Conservation (phyloP, 2,113 vertebrate genomes). For the Mirza zaza region DNA sequence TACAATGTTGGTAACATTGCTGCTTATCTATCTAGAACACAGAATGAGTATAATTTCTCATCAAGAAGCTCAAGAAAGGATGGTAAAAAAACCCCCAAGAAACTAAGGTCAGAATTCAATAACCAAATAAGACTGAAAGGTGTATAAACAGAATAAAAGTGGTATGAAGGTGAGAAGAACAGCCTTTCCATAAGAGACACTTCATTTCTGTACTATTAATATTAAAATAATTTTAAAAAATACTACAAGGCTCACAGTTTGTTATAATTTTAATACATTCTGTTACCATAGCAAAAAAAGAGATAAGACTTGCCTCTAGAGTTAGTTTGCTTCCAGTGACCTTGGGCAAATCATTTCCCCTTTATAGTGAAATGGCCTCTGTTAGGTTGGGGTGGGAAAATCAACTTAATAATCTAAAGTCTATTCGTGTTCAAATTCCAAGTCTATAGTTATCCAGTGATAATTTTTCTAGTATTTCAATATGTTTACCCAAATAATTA, state of each 20-base stretch:
- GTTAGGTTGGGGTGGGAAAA: not conserved
- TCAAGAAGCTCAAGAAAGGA: conserved; percentile 20
- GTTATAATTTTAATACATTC: not conserved
- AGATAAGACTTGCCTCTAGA: not conserved
- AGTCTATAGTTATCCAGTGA: not conserved
- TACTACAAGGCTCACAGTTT: not conserved
- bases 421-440: not conserved
- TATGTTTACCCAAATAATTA: not conserved
- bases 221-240: not conserved
- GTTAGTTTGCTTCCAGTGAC: not conserved
- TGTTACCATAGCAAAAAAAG: not conserved
- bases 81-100: not conserved
- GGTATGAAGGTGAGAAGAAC: not conserved
- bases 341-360: not conserved
- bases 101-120: conserved; percentile 3
- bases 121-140: not conserved
- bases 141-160: not conserved
- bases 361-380: not conserved
- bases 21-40: not conserved
- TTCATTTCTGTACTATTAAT: not conserved
- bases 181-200: not conserved
- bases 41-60: not conserved
- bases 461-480: not conserved
- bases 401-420: not conserved
- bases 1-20: not conserved